A percentile compares a stretch with the other conserved stretches of the same genome.
Conservation (phyloP, 2,797 vertebrate genomes). For the Synanceia verrucosa region DNA sequence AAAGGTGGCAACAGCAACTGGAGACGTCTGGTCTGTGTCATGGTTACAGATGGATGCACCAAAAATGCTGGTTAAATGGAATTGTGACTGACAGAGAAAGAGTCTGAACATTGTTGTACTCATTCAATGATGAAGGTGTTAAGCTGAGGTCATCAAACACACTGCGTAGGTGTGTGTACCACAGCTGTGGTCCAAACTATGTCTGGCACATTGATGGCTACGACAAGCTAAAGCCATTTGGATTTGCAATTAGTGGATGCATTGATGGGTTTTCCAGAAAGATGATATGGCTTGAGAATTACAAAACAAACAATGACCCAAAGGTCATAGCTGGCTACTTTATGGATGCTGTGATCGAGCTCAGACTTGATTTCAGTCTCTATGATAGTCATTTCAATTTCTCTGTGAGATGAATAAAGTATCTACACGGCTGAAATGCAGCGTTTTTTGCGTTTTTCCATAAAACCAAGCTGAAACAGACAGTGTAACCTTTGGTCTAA, state of each 20-base stretch:
- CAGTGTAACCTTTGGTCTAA: conserved; percentile 39
- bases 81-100: conserved; percentile 19
- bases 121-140: conserved; percentile 14
- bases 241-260: conserved; percentile 12
- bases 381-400: too few relatives aligned
- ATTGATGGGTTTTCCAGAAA: conserved; percentile 13
- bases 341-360: conserved; percentile 14
- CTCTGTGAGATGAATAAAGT: too few relatives aligned
- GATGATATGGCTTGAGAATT: conserved; percentile 13
- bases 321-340: conserved; percentile 13
- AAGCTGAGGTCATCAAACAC: conserved; percentile 24
- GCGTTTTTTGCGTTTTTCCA: conserved; percentile 4
- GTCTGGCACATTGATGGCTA: conserved; percentile 37
- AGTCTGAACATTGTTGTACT: not conserved
- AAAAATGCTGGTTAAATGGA: too few relatives aligned
- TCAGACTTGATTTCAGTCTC: conserved; percentile 16
- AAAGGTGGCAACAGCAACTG: too few relatives aligned
- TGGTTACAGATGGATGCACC: too few relatives aligned
- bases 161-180: not conserved
- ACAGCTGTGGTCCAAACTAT: conserved; percentile 26
- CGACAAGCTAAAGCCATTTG: conserved; percentile 20
- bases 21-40: too few relatives aligned
- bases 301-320: conserved; percentile 13
- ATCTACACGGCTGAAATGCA: conserved; percentile 20
- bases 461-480: conserved; percentile 6